Base-by-base conservation (phyloP, 2,113 vertebrate genomes). In the Tyrannus savana region DNA sequence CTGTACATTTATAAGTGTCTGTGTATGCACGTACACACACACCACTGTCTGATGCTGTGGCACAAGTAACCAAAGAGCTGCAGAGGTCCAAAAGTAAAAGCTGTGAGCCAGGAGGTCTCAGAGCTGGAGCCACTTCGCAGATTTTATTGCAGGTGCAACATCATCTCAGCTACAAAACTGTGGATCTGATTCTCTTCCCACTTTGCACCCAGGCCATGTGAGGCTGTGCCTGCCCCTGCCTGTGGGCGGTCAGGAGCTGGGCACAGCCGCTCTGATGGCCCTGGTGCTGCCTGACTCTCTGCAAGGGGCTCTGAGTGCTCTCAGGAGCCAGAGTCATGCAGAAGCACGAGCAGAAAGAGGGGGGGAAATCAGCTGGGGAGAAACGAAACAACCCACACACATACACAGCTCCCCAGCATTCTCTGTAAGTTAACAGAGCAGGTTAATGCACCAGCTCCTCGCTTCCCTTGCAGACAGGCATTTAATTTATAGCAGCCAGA, bases 281-380 rank as follows among this genome's bases (percentile, higher is more conserved):
- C 35, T 11, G 42, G 19, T 6, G 7, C 17, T 4, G 76, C 28
- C 3, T 86, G 35, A 9, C 35, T 27, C 4, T 14, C 74, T 35
- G 10, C 42, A 50, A 62, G 27, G 52, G 31, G 21, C 5, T 50
- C 18, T 11, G n/a, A 52, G 46, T 10, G 19, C 46, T 69, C 47
- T 77, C 58, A 33, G 56, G 46, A 91, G 35, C 41, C 12, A 9
- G 27, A 59, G 44, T 21, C 69, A 68, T 41, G 25, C 8, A 68
- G 33, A 31, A 62, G 59, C 21, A 69, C 0, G 17, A 58, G 24
- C 55, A 74, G 56, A 60, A 2, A 0, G 0, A 69, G 42, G 10
- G 5, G 27, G 71, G 46, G 74, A 58, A 52, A 72, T 15, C 19
- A 64, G 27, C 23, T 56, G 27, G 17, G 35, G 28, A 68, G 46